These are phyloP conservation scores for Kuschelorhynchus macadamiae DNA, from an alignment of 2,888 invertebrate genomes.

Conservation along the genomic window DNA sequence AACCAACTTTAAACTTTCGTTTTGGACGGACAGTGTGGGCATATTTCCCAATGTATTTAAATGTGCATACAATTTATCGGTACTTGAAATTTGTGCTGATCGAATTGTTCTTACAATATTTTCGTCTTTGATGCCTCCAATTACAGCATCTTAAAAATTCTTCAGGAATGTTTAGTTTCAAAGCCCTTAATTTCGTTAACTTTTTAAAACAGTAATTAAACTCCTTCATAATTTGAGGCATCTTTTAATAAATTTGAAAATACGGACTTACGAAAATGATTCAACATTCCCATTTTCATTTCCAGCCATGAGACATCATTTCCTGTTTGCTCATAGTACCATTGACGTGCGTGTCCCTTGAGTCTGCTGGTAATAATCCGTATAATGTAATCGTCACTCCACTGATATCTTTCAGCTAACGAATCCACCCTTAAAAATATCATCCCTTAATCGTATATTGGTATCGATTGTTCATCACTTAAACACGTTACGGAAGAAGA, in stretches of 20 bases:
- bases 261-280: constrained; percentile 44
- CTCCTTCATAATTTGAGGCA: constrained; percentile 48
- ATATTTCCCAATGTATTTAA: constrained; percentile 36
- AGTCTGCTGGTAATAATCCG: constrained; percentile 31
- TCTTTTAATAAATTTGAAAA: constrained; percentile 48
- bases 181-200: constrained; percentile 44
- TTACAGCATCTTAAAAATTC: constrained; percentile 51
- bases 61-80: constrained; percentile 31
- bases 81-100: too few species aligned
- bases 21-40: background rate
- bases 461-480: too few species aligned
- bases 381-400: constrained; percentile 42
- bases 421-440: background rate
- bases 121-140: constrained; percentile 47
- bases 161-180: constrained; percentile 39
- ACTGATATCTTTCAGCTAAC: constrained; percentile 38
- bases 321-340: constrained; percentile 39
- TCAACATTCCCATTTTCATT: constrained; percentile 36
- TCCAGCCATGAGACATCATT: constrained; percentile 30
- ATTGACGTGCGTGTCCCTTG: constrained; percentile 40
- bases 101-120: constrained; percentile 48
- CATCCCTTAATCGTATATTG: background rate
- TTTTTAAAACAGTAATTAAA: constrained; percentile 51
- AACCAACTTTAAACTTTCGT: background rate
- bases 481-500: too few species aligned